These are phyloP conservation scores for Eupeodes latifasciatus DNA, from an alignment of 2,888 invertebrate genomes.

Conservation along the genomic window DNA sequence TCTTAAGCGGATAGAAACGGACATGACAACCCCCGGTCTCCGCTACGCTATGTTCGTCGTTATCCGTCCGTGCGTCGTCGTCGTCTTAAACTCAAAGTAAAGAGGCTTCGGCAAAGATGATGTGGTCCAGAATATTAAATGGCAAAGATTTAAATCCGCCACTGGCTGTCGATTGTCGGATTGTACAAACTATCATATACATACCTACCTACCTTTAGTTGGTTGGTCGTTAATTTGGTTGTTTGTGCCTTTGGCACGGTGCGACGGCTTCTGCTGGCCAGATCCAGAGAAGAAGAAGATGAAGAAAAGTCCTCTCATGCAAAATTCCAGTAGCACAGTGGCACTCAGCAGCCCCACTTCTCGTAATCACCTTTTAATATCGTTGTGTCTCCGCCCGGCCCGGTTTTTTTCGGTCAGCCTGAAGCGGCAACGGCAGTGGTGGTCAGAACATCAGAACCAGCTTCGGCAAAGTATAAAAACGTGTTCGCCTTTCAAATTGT, in stretches of 20 bases:
- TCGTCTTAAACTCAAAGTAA: background rate
- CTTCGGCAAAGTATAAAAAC: slow-evolving; percentile 83
- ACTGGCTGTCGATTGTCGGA: slow-evolving; percentile 57
- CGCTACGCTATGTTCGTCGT: slow-evolving; percentile 22
- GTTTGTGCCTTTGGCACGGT: slow-evolving; percentile 28
- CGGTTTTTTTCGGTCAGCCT: background rate
- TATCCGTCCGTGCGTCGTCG: background rate
- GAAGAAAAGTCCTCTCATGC: slow-evolving; percentile 35
- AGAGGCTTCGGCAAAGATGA: slow-evolving; percentile 41
- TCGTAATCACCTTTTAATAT: slow-evolving; percentile 69
- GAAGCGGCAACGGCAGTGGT: slow-evolving; percentile 26
- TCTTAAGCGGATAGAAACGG: slow-evolving; percentile 82
- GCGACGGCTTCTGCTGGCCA: background rate
- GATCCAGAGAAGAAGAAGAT: slow-evolving; percentile 20
- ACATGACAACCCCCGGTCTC: slow-evolving; percentile 77
- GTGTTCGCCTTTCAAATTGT: slow-evolving; percentile 83
- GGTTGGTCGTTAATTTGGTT: slow-evolving; percentile 67
- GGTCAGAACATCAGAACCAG: slow-evolving; percentile 27
- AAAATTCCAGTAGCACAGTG: slow-evolving; percentile 67
- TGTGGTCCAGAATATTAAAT: slow-evolving; percentile 75
- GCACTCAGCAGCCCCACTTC: slow-evolving; percentile 62
- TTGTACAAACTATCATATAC: slow-evolving; percentile 41
- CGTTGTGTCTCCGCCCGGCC: slow-evolving; percentile 33
- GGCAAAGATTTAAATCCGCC: slow-evolving; percentile 60
- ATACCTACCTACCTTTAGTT: background rate